Evolutionary conservation across 2,113 vertebrate species (phyloP).

Genomic region (Buteo buteo): DNA sequence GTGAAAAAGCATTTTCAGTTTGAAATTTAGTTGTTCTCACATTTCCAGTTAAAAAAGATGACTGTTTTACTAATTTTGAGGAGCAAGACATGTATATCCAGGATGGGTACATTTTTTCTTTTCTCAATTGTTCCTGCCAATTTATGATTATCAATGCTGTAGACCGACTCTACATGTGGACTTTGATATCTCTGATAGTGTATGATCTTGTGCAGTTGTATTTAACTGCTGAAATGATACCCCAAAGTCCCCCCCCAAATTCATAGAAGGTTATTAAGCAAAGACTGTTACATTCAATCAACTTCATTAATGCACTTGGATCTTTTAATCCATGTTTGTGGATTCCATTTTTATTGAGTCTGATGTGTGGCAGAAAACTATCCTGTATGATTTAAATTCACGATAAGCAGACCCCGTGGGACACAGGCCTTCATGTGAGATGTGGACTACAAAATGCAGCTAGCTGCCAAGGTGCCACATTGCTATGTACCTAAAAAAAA

Average conservation of each 20-base stretch:
- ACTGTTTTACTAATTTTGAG: background rate
- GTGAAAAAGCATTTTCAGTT: background rate
- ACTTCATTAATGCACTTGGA: background rate
- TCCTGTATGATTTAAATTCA: background rate
- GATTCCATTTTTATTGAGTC: slow-evolving; percentile 6
- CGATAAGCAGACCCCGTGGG: background rate
- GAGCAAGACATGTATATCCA: background rate
- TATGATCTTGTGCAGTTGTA: background rate
- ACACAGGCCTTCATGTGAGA: background rate
- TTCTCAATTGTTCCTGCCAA: background rate
- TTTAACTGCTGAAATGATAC: slow-evolving; percentile 4
- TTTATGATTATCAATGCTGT: background rate
- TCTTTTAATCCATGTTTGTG: background rate
- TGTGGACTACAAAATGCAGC: background rate
- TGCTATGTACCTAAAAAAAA: background rate
- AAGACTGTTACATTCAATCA: background rate
- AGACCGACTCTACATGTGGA: background rate
- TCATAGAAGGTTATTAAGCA: slow-evolving; percentile 7
- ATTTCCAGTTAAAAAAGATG: background rate
- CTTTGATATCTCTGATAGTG: background rate
- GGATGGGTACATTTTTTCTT: background rate
- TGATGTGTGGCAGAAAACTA: background rate
- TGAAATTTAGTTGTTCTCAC: background rate
- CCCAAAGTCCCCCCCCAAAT: background rate
- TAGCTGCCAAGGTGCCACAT: background rate